Conservation (phyloP, 2,888 invertebrate species). For the Lutraria lutraria region DNA sequence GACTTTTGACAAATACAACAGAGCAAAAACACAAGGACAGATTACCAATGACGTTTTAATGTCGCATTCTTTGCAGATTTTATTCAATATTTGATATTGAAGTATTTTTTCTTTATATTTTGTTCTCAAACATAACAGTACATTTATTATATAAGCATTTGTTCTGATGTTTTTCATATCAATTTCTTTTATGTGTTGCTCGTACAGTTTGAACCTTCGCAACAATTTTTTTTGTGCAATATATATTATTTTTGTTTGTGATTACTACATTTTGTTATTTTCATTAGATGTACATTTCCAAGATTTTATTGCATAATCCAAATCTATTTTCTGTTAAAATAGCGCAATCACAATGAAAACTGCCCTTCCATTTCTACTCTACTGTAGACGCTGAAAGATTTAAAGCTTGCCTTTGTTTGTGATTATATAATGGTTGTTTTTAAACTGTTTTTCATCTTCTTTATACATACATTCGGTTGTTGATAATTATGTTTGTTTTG, state of each 20-base stretch:
- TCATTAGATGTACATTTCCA: neutral
- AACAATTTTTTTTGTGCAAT: conserved; percentile 22
- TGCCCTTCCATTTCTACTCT: no score
- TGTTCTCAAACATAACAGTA: neutral
- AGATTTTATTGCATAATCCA: neutral
- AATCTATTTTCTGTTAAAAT: conserved; percentile 2
- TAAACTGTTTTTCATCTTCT: no score
- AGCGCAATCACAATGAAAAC: neutral
- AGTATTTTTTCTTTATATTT: neutral
- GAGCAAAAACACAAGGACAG: neutral
- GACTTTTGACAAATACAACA: neutral
- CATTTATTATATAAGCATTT: conserved; percentile 1
- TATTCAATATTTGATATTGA: neutral
- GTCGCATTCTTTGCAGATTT: neutral
- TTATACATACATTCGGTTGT: no score
- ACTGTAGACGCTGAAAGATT: no score
- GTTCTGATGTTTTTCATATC: neutral
- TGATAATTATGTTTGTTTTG: no score
- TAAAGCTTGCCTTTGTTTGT: no score
- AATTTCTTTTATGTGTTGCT: conserved; percentile 20
- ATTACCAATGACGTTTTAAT: neutral
- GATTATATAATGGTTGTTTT: no score
- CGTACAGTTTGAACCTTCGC: neutral
- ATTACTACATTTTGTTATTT: conserved; percentile 14
- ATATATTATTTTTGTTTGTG: conserved; percentile 15